Conservation (phyloP, 2,888 invertebrate genomes). For the Odontomyia ornata region DNA sequence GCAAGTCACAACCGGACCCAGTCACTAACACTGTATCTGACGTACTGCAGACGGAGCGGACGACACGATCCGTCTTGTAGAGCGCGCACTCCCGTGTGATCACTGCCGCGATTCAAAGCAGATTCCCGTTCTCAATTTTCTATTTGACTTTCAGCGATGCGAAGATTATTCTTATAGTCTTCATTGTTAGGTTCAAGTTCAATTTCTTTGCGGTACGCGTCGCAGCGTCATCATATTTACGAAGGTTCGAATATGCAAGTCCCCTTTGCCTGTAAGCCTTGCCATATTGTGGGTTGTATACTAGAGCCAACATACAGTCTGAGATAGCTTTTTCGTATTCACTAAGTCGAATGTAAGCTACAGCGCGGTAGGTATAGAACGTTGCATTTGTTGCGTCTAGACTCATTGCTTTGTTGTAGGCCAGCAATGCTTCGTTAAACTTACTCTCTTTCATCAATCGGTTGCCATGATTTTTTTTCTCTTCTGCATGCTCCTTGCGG, state of each 20-base stretch:
- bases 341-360: slow-evolving; percentile 90
- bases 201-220: slow-evolving; percentile 86
- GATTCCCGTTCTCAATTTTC: slow-evolving; percentile 10
- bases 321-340: slow-evolving; percentile 84
- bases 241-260: slow-evolving; percentile 84
- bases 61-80: too few relatives aligned
- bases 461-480: slow-evolving; percentile 87
- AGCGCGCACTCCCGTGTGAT: too few relatives aligned
- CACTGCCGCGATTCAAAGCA: too few relatives aligned
- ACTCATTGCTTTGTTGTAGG: too few relatives aligned
- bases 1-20: too few relatives aligned
- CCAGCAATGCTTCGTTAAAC: too few relatives aligned
- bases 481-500: slow-evolving; percentile 84
- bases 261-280: slow-evolving; percentile 94
- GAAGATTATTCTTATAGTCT: slow-evolving; percentile 86
- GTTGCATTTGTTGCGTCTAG: slow-evolving; percentile 91
- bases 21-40: too few relatives aligned
- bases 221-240: slow-evolving; percentile 85
- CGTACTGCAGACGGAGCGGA: too few relatives aligned
- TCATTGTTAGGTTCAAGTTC: slow-evolving; percentile 93
- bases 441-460: slow-evolving; percentile 87
- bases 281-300: slow-evolving; percentile 89
- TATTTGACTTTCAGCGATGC: slow-evolving; percentile 71
- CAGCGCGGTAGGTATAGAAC: slow-evolving; percentile 97
- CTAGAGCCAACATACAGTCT: slow-evolving; percentile 90